Base-by-base conservation (phyloP, 2,888 invertebrate species). In the Amblyteles armatorius region DNA sequence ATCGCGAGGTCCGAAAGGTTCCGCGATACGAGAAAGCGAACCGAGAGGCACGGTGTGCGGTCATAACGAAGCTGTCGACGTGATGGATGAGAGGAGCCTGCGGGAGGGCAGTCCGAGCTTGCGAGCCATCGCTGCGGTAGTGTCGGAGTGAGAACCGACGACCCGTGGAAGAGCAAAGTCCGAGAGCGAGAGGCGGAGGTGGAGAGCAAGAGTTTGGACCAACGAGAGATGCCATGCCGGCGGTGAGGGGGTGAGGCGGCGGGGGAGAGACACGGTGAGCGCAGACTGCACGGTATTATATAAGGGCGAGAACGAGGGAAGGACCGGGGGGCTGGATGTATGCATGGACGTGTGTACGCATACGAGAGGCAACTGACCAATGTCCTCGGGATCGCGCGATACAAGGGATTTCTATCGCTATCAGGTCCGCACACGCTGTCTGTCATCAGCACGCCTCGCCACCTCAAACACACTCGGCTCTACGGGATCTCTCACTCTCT, bases 61-160 rank as follows among this genome's bases (percentile, higher is more conserved):
- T 92, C 90, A 92, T 92, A 92, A 92, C 92, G 93, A 92, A 92
- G 91, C 92, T 91, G 92, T 92, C 92, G 91, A 90, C 91, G 89
- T 92, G 93, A 93, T 92, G 90, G 92, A 92, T 92, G 92, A 92
- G 77, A 55, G 91, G 89, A 88, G 89, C 78, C 87, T 85, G 86
- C 84, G 77, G 83, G 88, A 88, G 90, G 88, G 88, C 86, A 84
- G 88, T 76, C 86, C 87, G 87, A 88, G 84, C 84, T 65, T 29
- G 26, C 65, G 33, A 63, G 69, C 50, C 22, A 26, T n/a, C n/a
- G 55, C 33, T 29, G n/a, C 19, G 22, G 26, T n/a, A 16, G 33
- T 72, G 29, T 55, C 52, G 65, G 11, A 52, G 68, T 9, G 80
- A 74, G 57, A 57, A 50, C 55, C 36, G 63, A 73, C 65, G 72